Base-by-base conservation (phyloP, 2,797 vertebrate genomes). In the Peromyscus eremicus region DNA sequence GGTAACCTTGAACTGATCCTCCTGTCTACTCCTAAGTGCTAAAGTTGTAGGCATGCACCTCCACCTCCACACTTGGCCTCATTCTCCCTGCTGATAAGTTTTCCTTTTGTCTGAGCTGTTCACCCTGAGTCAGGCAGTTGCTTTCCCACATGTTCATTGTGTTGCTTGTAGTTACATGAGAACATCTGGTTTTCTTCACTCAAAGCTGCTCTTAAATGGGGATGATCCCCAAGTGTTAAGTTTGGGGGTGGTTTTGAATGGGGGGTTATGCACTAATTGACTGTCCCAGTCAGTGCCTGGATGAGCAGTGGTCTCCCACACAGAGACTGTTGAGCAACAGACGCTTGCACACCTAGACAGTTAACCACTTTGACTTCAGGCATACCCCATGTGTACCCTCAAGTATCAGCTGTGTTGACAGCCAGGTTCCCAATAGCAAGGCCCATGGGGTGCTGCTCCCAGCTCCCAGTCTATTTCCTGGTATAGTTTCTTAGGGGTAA, bases 201-300 rank as follows among this genome's bases (percentile, higher is more conserved):
- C 64, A 46, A 86, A 92, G 37, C 64, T 89, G 93, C 29, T 1
- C 88, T 89, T 79, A 94, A 90, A 21, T 90, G 91, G 77, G 32
- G n/a, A 49, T 60, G n/a, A 49, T 60, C 91, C 77, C 43, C 60
- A 77, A 77, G n/a, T 87, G 9, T 89, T 73, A 23, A 34, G 55
- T 94, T 83, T 89, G 32, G 49, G 29, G 60, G 1, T 64, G 25
- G 40, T n/a, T 94, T 62, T 57, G 27, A 17, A 12, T 27, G 32
- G 66, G 68, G 14, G 49, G 16, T 32, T 19, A 55, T 25, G 6
- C 7, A 3, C 19, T 66, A 57, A n/a, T 19, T 77, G 29, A 27
- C 43, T 80, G 2, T 43, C 62, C 2, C 4, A 2, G 23, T 17
- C 46, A 1, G 40, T 21, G 46, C 37, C 73, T 57, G 25, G 23